Conservation (phyloP, 2,113 vertebrate species). For the Oreotrochilus melanogaster region DNA sequence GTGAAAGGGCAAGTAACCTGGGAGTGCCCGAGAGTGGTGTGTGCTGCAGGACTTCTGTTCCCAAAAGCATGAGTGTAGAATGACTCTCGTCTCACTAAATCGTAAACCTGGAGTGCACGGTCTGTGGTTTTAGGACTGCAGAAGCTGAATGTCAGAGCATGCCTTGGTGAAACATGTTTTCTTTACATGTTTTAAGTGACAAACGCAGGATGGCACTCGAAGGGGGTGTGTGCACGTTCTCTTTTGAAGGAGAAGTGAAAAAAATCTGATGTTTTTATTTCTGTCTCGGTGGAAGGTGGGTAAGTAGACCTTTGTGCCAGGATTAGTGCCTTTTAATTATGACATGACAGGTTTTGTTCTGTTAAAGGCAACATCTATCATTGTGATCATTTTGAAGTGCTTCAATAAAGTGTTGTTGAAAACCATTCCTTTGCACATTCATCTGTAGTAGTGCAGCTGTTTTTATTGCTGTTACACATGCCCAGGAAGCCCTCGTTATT, state of each 20-base stretch:
- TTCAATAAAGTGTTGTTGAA: slow-evolving; percentile 69
- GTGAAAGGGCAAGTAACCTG: background rate
- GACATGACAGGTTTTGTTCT: slow-evolving; percentile 45
- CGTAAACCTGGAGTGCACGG: background rate
- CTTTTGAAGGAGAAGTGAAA: background rate
- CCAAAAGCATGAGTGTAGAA: background rate
- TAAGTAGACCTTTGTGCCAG: slow-evolving; percentile 65
- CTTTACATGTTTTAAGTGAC: rapidly evolving
- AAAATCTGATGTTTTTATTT: background rate
- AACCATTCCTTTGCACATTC: background rate
- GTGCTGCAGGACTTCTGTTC: background rate
- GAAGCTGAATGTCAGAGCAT: background rate
- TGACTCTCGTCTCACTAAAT: background rate
- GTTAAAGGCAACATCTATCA: slow-evolving; percentile 61
- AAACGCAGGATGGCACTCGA: background rate
- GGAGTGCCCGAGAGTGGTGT: background rate
- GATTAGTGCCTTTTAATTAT: slow-evolving; percentile 66
- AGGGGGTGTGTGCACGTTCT: background rate
- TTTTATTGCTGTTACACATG: background rate
- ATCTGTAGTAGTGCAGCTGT: slow-evolving; percentile 2
- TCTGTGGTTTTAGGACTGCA: background rate
- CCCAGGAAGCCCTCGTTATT: background rate
- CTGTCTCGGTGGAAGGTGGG: slow-evolving; percentile 15
- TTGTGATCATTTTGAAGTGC: slow-evolving; percentile 65
- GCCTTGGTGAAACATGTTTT: background rate